Evolutionary conservation across 1,140 invertebrate genomes (phyloP).

Genomic region (Steinernema feltiae): DNA sequence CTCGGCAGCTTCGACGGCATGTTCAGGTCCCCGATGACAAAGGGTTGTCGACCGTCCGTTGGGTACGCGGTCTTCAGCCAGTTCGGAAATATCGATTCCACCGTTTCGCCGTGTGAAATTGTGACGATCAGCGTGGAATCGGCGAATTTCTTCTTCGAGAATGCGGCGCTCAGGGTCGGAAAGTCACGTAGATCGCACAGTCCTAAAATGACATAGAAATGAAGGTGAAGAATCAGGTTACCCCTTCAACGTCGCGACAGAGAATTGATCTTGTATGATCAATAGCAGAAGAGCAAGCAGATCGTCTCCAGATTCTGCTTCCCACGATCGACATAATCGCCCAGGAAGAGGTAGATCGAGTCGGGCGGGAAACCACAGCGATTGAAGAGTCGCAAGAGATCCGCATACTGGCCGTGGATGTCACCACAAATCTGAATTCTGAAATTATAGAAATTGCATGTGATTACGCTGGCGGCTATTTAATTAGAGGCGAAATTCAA

Average conservation of each 20-base stretch:
- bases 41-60: not conserved
- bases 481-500: too few species aligned
- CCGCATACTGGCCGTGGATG: too few species aligned
- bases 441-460: too few species aligned
- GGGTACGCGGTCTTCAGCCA: not conserved
- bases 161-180: not conserved
- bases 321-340: too few species aligned
- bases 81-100: not conserved
- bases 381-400: too few species aligned
- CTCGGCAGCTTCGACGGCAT: not conserved
- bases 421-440: too few species aligned
- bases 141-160: not conserved
- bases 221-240: not conserved
- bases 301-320: too few species aligned
- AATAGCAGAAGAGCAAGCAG: too few species aligned
- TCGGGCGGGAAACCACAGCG: too few species aligned
- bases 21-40: not conserved
- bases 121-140: not conserved
- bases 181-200: not conserved
- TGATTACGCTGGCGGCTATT: too few species aligned
- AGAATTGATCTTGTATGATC: too few species aligned
- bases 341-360: too few species aligned
- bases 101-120: not conserved
- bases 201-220: not conserved
- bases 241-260: not conserved